A percentile compares a stretch with the other conserved stretches of the same genome.
Evolutionary conservation across 2,113 vertebrate genomes (phyloP).

Genomic region (Gnathonemus echidnorhynchus): DNA sequence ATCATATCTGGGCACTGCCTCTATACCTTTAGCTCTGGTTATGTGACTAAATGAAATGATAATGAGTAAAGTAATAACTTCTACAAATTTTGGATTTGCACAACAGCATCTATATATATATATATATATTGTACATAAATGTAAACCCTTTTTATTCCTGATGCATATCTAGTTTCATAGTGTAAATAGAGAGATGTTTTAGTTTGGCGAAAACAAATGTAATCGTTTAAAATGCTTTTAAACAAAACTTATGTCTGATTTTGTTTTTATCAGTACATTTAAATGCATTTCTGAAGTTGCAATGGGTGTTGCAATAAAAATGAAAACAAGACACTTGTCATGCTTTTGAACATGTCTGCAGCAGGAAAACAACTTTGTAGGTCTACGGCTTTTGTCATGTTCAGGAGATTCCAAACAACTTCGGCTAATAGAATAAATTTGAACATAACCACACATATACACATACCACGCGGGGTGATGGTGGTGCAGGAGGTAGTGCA

Average conservation of each 20-base stretch:
- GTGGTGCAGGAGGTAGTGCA: too few relatives aligned
- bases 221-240: constrained; percentile 67
- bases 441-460: not conserved
- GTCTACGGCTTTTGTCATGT: not conserved
- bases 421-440: not conserved
- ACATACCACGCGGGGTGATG: too few relatives aligned
- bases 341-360: not conserved
- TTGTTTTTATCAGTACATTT: constrained; percentile 62
- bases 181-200: constrained; percentile 64
- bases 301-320: constrained; percentile 69
- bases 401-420: not conserved
- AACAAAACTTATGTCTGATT: constrained; percentile 59
- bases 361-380: not conserved
- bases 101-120: constrained; percentile 65
- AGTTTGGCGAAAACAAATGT: constrained; percentile 55
- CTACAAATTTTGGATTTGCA: constrained; percentile 51
- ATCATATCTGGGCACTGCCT: not conserved
- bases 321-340: constrained; percentile 44
- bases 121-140: constrained; percentile 67
- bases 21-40: not conserved
- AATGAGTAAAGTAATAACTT: constrained; percentile 48
- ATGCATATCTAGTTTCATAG: constrained; percentile 68
- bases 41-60: constrained; percentile 45
- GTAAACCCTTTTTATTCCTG: constrained; percentile 69
- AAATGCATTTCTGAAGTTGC: constrained; percentile 65